Conservation (phyloP, 1,140 invertebrate species). For the Ceratosolen fusciceps region DNA sequence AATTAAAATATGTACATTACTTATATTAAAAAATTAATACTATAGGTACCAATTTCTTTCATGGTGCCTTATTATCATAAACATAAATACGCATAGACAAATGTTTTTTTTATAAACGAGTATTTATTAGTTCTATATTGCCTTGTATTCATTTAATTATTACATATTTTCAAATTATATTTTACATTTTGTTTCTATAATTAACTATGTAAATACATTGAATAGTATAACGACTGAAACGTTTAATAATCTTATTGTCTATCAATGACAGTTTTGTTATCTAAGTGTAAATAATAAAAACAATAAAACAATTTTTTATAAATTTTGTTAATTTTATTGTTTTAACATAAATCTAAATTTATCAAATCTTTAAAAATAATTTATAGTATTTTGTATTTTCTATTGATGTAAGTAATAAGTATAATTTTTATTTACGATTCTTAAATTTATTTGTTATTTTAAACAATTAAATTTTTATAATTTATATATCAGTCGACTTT, state of each 20-base stretch:
- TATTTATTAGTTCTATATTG: conserved; percentile 44
- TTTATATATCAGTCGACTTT: no score
- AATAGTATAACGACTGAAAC: conserved; percentile 44
- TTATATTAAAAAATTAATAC: conserved; percentile 31
- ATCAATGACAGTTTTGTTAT: conserved; percentile 39
- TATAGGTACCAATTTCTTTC: conserved; percentile 30
- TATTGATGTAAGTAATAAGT: no score
- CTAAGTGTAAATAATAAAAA: conserved; percentile 45
- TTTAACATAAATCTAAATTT: not conserved
- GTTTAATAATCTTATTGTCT: conserved; percentile 38
- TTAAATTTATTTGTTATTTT: no score
- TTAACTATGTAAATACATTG: conserved; percentile 46
- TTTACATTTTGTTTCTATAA: conserved; percentile 41
- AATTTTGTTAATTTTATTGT: conserved; percentile 32
- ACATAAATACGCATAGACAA: conserved; percentile 20
- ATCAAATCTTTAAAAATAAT: no score
- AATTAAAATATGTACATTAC: conserved; percentile 43
- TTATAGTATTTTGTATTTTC: no score
- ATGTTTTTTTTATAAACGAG: conserved; percentile 43
- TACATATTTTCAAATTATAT: conserved; percentile 28
- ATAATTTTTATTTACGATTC: no score
- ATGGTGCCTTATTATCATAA: conserved; percentile 35
- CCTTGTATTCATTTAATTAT: conserved; percentile 30
- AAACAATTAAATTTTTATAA: no score
- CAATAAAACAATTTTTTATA: conserved; percentile 42